Conservation (phyloP, 2,797 vertebrate species). For the Cetoscarus ocellatus region DNA sequence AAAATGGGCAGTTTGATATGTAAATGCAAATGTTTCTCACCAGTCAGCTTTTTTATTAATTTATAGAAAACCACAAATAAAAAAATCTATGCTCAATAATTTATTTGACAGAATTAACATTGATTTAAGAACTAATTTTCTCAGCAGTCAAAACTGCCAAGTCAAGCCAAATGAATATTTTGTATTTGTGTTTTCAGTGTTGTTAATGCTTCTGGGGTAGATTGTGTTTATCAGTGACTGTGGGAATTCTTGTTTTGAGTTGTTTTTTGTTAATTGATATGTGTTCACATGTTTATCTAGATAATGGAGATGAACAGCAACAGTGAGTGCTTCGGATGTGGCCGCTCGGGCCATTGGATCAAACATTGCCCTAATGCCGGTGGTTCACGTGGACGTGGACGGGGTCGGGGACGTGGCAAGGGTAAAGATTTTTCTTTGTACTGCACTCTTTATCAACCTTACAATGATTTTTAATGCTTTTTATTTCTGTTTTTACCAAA, state of each 20-base stretch:
- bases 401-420: slow-evolving; percentile 83
- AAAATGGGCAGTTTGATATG: too few relatives aligned
- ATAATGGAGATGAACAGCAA: slow-evolving; percentile 94
- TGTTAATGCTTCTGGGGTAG: not conserved
- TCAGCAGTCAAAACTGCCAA: too few relatives aligned
- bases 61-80: too few relatives aligned
- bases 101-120: too few relatives aligned
- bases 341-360: slow-evolving; percentile 96
- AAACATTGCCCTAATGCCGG: slow-evolving; percentile 94
- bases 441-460: too few relatives aligned
- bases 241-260: not conserved
- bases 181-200: not conserved
- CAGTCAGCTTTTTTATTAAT: too few relatives aligned
- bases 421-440: slow-evolving; percentile 57
- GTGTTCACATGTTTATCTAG: slow-evolving; percentile 36
- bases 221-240: not conserved
- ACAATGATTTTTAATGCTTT: too few relatives aligned
- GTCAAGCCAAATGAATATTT: too few relatives aligned
- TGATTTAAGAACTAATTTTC: too few relatives aligned
- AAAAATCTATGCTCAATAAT: too few relatives aligned
- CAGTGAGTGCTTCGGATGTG: slow-evolving; percentile 98
- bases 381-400: slow-evolving; percentile 81
- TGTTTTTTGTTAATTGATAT: not conserved
- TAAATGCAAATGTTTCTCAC: too few relatives aligned
- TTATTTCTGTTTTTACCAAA: too few relatives aligned